Percentiles rank a stretch among this genome's conserved stretches.
phyloP scores from a whole-genome alignment of 2,888 invertebrate genomes.

The Ochropleura plecta region DNA sequence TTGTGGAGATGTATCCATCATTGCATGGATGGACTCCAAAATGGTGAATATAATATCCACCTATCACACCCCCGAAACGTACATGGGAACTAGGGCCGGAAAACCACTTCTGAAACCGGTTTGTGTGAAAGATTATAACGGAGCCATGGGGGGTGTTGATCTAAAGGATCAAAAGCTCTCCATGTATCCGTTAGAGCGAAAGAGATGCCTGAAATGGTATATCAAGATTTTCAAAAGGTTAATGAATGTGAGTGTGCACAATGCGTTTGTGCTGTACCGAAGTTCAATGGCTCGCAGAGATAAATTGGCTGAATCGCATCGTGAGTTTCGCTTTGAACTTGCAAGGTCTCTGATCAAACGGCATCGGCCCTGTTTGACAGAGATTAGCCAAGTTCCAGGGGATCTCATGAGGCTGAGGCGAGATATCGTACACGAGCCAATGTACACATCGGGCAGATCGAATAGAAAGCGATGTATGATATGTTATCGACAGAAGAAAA shows the following conservation, averaged over 20 bases:
- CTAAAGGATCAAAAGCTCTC: conserved; percentile 58
- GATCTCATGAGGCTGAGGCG: conserved; percentile 36
- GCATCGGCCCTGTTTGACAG: no score
- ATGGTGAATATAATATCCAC: conserved; percentile 50
- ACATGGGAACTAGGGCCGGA: conserved; percentile 37
- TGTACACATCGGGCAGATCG: neutral
- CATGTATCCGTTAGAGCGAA: conserved; percentile 44
- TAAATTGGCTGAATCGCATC: conserved; percentile 30
- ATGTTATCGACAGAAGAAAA: conserved; percentile 5
- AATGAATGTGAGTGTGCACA: conserved; percentile 50
- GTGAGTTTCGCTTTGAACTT: conserved; percentile 34
- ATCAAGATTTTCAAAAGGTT: conserved; percentile 56
- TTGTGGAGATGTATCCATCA: neutral
- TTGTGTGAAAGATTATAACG: conserved; percentile 52
- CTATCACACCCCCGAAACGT: conserved; percentile 20
- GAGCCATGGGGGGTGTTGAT: conserved; percentile 47
- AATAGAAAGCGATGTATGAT: conserved; percentile 33
- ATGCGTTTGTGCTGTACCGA: conserved; percentile 40
- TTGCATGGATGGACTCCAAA: neutral
- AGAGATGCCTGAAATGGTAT: conserved; percentile 56
- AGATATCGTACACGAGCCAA: conserved; percentile 37
- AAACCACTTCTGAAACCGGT: conserved; percentile 39
- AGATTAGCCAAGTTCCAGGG: conserved; percentile 41
- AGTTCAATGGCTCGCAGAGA: conserved; percentile 10
- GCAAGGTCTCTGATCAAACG: conserved; percentile 19